These are phyloP conservation scores for Thinocorus orbignyianus DNA, from an alignment of 2,113 vertebrate species.

Conservation along the genomic window DNA sequence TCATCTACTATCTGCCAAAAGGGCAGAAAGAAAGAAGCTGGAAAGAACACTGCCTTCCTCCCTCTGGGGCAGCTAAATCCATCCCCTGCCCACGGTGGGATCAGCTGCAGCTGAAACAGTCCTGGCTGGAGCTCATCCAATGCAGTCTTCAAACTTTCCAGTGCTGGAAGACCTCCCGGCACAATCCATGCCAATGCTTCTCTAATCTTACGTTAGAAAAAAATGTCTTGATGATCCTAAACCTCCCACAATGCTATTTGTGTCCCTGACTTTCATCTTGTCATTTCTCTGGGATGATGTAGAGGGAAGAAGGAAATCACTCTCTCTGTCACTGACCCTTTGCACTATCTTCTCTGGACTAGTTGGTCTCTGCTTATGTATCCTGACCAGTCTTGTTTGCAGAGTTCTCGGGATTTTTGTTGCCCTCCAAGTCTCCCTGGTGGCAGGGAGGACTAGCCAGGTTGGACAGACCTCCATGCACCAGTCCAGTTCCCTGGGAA, in stretches of 20 bases:
- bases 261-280: background rate
- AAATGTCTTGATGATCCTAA: background rate
- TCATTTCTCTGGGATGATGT: background rate
- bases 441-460: background rate
- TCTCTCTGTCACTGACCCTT: background rate
- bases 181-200: background rate
- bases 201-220: conserved; percentile 3
- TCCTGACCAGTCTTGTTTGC: background rate
- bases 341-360: background rate
- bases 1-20: background rate
- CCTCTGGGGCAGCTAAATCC: conserved; percentile 20
- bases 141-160: conserved; percentile 24
- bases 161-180: background rate
- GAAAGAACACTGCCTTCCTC: conserved; percentile 35
- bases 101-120: conserved; percentile 21
- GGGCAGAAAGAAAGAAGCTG: background rate
- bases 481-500: background rate
- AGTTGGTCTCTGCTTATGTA: background rate
- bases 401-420: background rate
- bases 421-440: background rate
- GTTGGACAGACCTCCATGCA: background rate
- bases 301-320: background rate
- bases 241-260: background rate
- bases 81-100: conserved; percentile 2
- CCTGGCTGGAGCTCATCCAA: conserved; percentile 19